Evolutionary conservation across 2,797 vertebrate genomes (phyloP).

Genomic region (Fratercula arctica): DNA sequence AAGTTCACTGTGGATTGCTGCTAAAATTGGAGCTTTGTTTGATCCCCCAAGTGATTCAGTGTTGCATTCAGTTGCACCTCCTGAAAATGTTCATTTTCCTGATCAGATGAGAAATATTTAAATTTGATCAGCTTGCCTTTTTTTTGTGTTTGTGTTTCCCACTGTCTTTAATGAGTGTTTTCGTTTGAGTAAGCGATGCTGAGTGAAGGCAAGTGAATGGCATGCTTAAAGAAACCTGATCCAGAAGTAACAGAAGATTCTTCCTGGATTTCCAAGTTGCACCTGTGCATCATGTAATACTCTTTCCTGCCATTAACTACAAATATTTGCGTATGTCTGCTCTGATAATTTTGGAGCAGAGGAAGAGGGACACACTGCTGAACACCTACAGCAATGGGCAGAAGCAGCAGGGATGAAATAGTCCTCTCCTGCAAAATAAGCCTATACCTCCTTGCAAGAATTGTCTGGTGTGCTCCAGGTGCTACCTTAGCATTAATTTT

Average conservation of each 20-base stretch:
- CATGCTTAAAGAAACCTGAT: neutral
- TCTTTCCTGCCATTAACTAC: neutral
- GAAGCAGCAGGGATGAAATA: fast-evolving
- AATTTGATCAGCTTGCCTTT: neutral
- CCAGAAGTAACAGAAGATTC: neutral
- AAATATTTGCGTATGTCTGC: neutral
- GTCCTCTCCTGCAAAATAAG: neutral
- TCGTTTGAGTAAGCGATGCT: neutral
- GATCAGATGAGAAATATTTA: neutral
- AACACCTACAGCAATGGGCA: neutral
- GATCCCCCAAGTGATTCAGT: neutral
- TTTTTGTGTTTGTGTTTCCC: neutral
- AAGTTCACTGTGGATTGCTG: neutral
- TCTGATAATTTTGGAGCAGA: neutral
- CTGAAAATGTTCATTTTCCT: neutral
- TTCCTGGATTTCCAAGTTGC: neutral
- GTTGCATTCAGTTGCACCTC: neutral
- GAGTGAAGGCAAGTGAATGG: neutral
- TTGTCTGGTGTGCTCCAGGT: fast-evolving
- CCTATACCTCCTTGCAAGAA: neutral
- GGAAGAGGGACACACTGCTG: neutral
- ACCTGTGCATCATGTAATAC: neutral
- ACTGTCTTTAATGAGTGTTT: neutral
- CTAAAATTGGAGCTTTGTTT: neutral
- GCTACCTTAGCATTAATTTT: neutral